A percentile compares a stretch with the other conserved stretches of the same genome.
Evolutionary conservation across 2,113 vertebrate species (phyloP).

Genomic region (Harpagus bidentatus): DNA sequence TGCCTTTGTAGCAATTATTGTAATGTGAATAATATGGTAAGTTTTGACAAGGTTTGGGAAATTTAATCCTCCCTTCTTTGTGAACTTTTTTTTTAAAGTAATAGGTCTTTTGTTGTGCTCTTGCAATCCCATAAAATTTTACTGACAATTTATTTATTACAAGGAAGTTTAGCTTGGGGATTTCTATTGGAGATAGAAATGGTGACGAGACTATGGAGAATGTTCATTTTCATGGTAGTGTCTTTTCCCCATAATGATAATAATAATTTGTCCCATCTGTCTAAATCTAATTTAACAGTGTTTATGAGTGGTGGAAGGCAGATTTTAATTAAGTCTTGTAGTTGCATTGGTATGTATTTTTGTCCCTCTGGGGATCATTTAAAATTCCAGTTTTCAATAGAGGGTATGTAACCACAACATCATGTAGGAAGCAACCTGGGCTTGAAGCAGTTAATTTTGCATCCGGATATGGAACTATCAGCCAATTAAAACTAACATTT

Average conservation of each 20-base stretch:
- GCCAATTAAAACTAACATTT: background rate
- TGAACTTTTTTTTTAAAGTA: background rate
- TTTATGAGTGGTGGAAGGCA: slow-evolving; percentile 23
- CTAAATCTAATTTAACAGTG: slow-evolving; percentile 50
- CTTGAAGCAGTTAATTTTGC: slow-evolving; percentile 40
- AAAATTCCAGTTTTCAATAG: background rate
- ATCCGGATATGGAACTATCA: background rate
- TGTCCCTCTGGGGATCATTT: slow-evolving; percentile 16
- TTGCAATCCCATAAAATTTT: background rate
- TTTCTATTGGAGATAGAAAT: slow-evolving; percentile 18
- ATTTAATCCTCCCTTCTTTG: background rate
- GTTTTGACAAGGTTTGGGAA: background rate
- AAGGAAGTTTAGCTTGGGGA: background rate
- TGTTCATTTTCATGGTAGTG: background rate
- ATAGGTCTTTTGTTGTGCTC: background rate
- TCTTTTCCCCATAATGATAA: slow-evolving; percentile 21
- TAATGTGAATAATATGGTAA: background rate
- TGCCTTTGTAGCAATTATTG: background rate
- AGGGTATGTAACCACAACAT: background rate
- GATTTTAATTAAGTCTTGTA: slow-evolving; percentile 57
- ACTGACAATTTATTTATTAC: slow-evolving; percentile 3
- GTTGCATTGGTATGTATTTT: slow-evolving; percentile 11
- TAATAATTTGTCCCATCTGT: slow-evolving; percentile 60
- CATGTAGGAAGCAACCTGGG: background rate
- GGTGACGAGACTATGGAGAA: background rate